Percentiles rank a stretch among this genome's conserved stretches.
Conservation (phyloP, 2,888 invertebrate species). For the Artemia sinica region DNA sequence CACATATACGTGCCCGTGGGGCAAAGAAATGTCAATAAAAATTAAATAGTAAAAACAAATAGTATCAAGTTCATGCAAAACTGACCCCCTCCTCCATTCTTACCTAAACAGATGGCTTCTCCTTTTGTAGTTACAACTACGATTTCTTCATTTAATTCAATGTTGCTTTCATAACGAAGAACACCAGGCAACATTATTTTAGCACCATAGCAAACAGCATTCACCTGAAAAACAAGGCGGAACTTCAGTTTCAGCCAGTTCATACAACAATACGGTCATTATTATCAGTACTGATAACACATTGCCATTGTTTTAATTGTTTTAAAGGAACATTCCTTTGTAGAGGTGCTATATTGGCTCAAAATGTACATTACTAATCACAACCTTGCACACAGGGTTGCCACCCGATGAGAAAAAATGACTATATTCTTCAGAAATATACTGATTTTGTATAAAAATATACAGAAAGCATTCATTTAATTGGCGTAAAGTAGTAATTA, state of each 20-base stretch:
- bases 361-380: no score
- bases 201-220: slow-evolving; percentile 97
- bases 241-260: neutral
- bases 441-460: no score
- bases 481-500: no score
- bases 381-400: no score
- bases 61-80: no score
- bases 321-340: neutral
- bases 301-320: neutral
- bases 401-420: no score
- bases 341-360: no score
- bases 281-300: neutral
- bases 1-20: no score
- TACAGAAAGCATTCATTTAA: no score
- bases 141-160: slow-evolving; percentile 91
- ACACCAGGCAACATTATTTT: slow-evolving; percentile 93
- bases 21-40: no score
- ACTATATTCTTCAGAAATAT: no score
- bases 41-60: no score
- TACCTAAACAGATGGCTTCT: slow-evolving; percentile 63
- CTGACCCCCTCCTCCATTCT: slow-evolving; percentile 17
- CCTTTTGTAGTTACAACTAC: slow-evolving; percentile 95
- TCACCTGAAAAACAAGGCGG: slow-evolving; percentile 40
- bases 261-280: neutral
- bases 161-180: slow-evolving; percentile 86